Evolutionary conservation across 2,888 invertebrate species (phyloP), one percentile per base, ranked within the genome.

Genomic region (Sylvicola cinctus): DNA sequence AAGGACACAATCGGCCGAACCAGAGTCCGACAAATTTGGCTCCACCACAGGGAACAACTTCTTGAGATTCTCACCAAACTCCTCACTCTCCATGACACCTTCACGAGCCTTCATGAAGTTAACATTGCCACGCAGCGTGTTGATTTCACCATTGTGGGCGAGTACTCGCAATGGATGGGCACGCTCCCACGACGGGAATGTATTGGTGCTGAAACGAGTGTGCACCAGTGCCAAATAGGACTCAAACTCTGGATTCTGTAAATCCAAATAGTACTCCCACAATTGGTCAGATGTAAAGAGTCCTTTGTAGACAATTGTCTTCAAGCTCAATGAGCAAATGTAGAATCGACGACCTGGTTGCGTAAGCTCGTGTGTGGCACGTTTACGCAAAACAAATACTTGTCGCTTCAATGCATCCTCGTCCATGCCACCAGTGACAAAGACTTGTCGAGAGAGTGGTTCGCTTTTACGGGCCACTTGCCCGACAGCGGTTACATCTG

Each of bases 131-230:
- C 95, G 75, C 45, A 98, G 68, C 11, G 98, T 98, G 64, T 98
- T 98, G 58, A 98, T 98, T 66, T 98, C 98, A 41, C 98, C 98
- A 62, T 98, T 98, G 65, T 98, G 98, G 40, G 96, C 96, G 45
- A 98, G 63, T 14, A 58, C 54, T 36, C 95, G 77, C 49, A 95
- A 66, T 11, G 98, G 98, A 63, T 98, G 96, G 13, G 98, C 96
- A 47, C 96, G 68, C 60, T 96, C 95, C 98, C 98, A 98, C 52
- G 88, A 91, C 32, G 98, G 98, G 55, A 98, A 98, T 16, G 98
- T 98, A 61, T 98, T 98, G 42, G 98, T 98, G 11, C 96, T 96
- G 66, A 98, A 98, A 43, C 98, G 70, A 28, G 95, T 95, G 58
- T 98, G 98, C 6, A 98, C 93, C 52, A 98, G 60, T 29, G 96